Evolutionary conservation across 2,888 invertebrate species (phyloP).

Genomic region (Hemaris fuciformis): DNA sequence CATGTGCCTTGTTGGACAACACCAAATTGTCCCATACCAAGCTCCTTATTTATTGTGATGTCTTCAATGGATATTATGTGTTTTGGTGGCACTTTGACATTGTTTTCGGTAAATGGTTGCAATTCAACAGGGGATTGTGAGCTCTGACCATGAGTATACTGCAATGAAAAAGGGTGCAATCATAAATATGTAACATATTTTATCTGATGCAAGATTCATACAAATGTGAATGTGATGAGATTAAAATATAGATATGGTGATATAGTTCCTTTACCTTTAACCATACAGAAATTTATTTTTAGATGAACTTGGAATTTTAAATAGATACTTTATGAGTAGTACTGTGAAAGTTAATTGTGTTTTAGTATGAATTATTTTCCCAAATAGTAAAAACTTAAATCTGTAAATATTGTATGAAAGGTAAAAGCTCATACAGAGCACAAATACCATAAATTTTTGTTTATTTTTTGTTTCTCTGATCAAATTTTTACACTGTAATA

Average conservation of each 20-base stretch:
- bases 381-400: too few relatives aligned
- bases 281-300: background rate
- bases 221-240: slow-evolving; percentile 10
- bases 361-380: too few relatives aligned
- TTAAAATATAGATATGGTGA: background rate
- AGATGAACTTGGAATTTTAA: background rate
- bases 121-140: slow-evolving; percentile 48
- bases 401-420: too few relatives aligned
- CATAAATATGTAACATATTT: slow-evolving; percentile 2
- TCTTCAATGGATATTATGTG: slow-evolving; percentile 95
- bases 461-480: too few relatives aligned
- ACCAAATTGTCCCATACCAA: slow-evolving; percentile 98
- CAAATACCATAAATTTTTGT: too few relatives aligned
- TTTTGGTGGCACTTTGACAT: slow-evolving; percentile 87
- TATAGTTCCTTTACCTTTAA: background rate
- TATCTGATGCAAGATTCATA: slow-evolving; percentile 10
- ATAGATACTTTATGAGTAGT: too few relatives aligned
- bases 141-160: slow-evolving; percentile 45
- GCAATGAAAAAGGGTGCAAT: slow-evolving; percentile 23
- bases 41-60: slow-evolving; percentile 95
- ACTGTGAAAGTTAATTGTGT: too few relatives aligned
- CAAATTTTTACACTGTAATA: too few relatives aligned
- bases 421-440: too few relatives aligned
- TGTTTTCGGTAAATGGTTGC: slow-evolving; percentile 58
- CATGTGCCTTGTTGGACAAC: slow-evolving; percentile 98